Percentiles rank a stretch among this genome's conserved stretches.
These are phyloP conservation scores for Anas flavirostris DNA, from an alignment of 2,797 vertebrate genomes.

Conservation along the genomic window DNA sequence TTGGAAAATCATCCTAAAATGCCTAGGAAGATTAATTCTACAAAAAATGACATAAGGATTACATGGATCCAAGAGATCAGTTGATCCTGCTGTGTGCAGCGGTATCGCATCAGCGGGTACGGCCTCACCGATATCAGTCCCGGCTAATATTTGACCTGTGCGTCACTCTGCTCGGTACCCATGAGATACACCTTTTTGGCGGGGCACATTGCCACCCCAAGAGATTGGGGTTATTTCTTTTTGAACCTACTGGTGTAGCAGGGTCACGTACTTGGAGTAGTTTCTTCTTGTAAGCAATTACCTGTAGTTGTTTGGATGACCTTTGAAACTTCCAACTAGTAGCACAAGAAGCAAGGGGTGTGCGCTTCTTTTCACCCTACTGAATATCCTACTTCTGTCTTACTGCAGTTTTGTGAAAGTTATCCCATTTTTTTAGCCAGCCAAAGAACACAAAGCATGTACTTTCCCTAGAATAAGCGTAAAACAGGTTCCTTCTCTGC, in stretches of 20 bases:
- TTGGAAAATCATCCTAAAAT: background rate
- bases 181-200: background rate
- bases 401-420: background rate
- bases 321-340: background rate
- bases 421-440: background rate
- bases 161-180: background rate
- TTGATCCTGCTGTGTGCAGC: background rate
- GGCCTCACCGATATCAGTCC: fast-evolving
- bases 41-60: background rate
- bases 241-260: background rate
- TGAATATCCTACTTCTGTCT: background rate
- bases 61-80: background rate
- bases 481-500: background rate
- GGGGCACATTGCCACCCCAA: background rate
- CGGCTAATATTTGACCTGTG: background rate
- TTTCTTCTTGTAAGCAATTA: background rate
- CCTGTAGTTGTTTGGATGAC: background rate
- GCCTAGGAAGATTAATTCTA: background rate
- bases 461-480: background rate
- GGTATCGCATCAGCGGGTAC: background rate
- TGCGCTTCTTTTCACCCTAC: background rate
- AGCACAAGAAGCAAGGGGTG: background rate
- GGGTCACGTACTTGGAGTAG: background rate
- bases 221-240: background rate
- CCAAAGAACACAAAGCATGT: background rate